A percentile compares a stretch with the other conserved stretches of the same genome.
Evolutionary conservation across 2,797 vertebrate species (phyloP).

Genomic region (Peromyscus aztecus): DNA sequence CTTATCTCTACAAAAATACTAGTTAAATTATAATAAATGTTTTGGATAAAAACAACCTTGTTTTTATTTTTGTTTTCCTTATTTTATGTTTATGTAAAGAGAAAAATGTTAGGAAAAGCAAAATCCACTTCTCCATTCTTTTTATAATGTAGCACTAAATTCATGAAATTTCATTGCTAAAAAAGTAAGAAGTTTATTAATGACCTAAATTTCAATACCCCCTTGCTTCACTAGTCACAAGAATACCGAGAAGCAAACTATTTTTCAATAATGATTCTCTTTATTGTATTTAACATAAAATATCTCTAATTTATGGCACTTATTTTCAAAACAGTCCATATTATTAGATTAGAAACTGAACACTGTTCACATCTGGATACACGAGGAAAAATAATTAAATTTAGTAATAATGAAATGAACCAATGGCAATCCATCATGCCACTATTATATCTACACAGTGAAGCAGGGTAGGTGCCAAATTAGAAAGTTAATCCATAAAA

Average conservation of each 20-base stretch:
- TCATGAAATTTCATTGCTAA: conserved; percentile 79
- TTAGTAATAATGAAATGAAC: conserved; percentile 86
- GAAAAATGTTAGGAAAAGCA: conserved; percentile 30
- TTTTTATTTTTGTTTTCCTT: not conserved
- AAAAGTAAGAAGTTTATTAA: conserved; percentile 86
- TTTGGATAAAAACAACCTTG: not conserved
- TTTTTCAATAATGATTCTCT: conserved; percentile 87
- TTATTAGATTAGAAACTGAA: conserved; percentile 87
- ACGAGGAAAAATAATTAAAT: conserved; percentile 88
- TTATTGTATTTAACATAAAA: conserved; percentile 87
- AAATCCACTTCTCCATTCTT: conserved; percentile 61
- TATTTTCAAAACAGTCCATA: conserved; percentile 86
- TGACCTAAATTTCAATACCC: conserved; percentile 86
- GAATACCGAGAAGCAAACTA: conserved; percentile 77
- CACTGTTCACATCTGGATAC: conserved; percentile 83
- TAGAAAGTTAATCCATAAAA: conserved; percentile 85
- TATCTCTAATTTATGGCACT: conserved; percentile 85
- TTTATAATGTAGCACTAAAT: conserved; percentile 77
- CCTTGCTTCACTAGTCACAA: conserved; percentile 87
- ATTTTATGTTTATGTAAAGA: conserved; percentile 20
- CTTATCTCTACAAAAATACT: not conserved
- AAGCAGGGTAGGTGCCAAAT: conserved; percentile 79
- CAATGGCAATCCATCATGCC: conserved; percentile 84
- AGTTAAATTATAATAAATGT: not conserved
- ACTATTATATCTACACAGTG: conserved; percentile 66